Conservation (phyloP, 2,797 vertebrate species). For the Sphenopsis melanotis region DNA sequence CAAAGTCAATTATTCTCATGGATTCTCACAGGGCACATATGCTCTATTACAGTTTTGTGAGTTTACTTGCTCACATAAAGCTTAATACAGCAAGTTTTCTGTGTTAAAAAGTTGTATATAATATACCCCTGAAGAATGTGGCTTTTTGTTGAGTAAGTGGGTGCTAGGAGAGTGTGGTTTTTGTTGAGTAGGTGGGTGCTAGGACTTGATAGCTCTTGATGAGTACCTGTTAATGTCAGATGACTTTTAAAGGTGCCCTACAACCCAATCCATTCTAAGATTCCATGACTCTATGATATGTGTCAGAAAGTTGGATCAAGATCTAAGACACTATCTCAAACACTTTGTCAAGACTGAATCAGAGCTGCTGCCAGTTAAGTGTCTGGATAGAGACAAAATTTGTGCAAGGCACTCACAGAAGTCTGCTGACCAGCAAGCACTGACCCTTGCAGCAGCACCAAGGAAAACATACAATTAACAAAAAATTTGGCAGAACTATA, state of each 20-base stretch:
- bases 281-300: not conserved
- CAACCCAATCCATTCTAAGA: not conserved
- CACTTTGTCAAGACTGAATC: not conserved
- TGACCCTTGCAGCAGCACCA: not conserved
- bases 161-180: not conserved
- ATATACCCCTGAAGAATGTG: not conserved
- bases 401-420: not conserved
- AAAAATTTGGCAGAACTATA: not conserved
- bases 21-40: not conserved
- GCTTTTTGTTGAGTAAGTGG: not conserved
- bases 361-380: not conserved
- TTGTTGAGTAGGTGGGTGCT: not conserved
- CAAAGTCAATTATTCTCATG: conserved; percentile 25
- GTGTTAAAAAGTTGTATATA: not conserved
- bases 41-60: not conserved
- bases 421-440: not conserved
- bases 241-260: not conserved
- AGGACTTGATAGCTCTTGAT: not conserved
- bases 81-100: not conserved
- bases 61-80: not conserved
- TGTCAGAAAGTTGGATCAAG: not conserved
- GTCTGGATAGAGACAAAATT: not conserved
- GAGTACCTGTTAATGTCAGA: not conserved
- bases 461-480: not conserved
- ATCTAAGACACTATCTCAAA: not conserved